phyloP scores from a whole-genome alignment of 2,113 vertebrate species.

The Toxotes chatareus region DNA sequence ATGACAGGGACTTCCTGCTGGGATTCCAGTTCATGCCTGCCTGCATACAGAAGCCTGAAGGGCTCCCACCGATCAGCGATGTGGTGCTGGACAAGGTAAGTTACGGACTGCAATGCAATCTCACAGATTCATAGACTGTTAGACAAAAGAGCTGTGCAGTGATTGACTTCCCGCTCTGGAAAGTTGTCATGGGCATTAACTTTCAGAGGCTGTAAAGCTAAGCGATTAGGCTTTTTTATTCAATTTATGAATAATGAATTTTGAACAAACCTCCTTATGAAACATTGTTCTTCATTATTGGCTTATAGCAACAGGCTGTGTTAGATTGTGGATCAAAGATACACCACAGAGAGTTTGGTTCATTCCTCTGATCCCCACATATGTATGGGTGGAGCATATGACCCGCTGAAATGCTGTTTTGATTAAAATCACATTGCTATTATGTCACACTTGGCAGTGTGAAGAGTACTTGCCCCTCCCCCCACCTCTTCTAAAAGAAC shows the following conservation, averaged over 20 bases:
- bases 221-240: neutral
- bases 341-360: conserved; percentile 18
- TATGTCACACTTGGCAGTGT: conserved; percentile 83
- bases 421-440: conserved; percentile 84
- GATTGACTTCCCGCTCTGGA: neutral
- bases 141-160: too few relatives aligned
- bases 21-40: conserved; percentile 96
- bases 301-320: neutral
- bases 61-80: conserved; percentile 95
- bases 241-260: conserved; percentile 28
- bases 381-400: conserved; percentile 63
- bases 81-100: conserved; percentile 98
- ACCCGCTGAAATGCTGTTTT: conserved; percentile 78
- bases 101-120: neutral
- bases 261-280: conserved; percentile 5
- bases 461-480: conserved; percentile 57
- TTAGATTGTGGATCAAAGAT: conserved; percentile 22
- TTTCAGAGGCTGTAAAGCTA: neutral
- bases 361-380: conserved; percentile 56
- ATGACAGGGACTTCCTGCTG: conserved; percentile 92
- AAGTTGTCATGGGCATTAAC: neutral
- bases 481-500: conserved; percentile 65
- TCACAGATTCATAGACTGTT: neutral
- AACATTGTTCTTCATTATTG: neutral
- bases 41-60: conserved; percentile 94